Evolutionary conservation across 2,888 invertebrate genomes (phyloP), one percentile per base, ranked within the genome.

Genomic region (Erpobdella octoculata): DNA sequence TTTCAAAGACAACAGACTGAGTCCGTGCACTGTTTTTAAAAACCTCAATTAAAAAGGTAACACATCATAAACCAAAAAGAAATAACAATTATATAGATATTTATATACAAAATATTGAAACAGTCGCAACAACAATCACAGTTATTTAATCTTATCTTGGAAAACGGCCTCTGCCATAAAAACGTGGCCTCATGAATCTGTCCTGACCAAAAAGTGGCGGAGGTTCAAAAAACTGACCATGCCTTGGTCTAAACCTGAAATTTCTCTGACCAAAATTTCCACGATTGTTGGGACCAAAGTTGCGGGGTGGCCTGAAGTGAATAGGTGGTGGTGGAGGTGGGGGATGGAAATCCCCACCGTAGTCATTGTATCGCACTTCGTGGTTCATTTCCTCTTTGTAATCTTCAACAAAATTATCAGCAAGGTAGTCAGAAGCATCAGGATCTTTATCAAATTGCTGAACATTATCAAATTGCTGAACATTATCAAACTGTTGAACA

Each of bases 51-150:
- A n/a, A n/a, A n/a, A n/a, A n/a, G n/a, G n/a, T n/a, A n/a, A n/a
- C n/a, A n/a, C n/a, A n/a, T n/a, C n/a, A n/a, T n/a, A n/a, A n/a
- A n/a, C n/a, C n/a, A n/a, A n/a, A n/a, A n/a, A n/a, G n/a, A n/a
- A n/a, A n/a, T n/a, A n/a, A n/a, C n/a, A n/a, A n/a, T n/a, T n/a
- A n/a, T n/a, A n/a, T n/a, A n/a, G n/a, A n/a, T n/a, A n/a, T n/a
- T n/a, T n/a, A n/a, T n/a, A n/a, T n/a, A n/a, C n/a, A n/a, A n/a
- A n/a, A n/a, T n/a, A n/a, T n/a, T n/a, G n/a, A n/a, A n/a, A n/a
- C n/a, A n/a, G n/a, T n/a, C 53, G 28, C 53, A 53, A 53, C 53
- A 53, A 53, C 53, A 53, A 4, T 53, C 53, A 53, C n/a, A n/a
- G n/a, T n/a, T n/a, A n/a, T n/a, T 6, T 53, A 28, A 53, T 15